Evolutionary conservation across 92 coral and sea anemone genomes (phyloP).

Genomic region (Chrysogorgia sp.): DNA sequence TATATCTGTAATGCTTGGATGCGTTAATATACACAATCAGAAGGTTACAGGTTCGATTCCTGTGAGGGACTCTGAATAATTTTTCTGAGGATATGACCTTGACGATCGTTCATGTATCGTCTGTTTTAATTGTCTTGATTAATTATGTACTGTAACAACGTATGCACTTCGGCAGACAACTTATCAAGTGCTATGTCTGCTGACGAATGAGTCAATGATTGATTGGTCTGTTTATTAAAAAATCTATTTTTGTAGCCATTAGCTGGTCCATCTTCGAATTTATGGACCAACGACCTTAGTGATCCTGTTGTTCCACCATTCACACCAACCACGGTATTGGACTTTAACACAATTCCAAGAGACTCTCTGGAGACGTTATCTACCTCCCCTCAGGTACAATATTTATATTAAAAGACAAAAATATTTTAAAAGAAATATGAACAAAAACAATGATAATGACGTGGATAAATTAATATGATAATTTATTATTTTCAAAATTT

Average conservation of each 20-base stretch:
- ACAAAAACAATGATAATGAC: not conserved
- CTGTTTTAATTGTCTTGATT: too few species aligned
- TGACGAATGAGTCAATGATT: not conserved
- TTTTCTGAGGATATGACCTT: too few species aligned
- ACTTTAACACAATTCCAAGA: slow-evolving; percentile 72
- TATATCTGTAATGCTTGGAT: too few species aligned
- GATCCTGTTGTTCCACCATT: slow-evolving; percentile 87
- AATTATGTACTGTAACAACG: too few species aligned
- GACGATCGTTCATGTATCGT: too few species aligned
- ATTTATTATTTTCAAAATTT: slow-evolving; percentile 8
- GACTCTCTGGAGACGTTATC: slow-evolving; percentile 10
- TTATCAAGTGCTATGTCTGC: too few species aligned
- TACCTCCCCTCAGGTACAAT: slow-evolving; percentile 34
- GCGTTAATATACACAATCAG: too few species aligned
- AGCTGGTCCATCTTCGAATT: slow-evolving; percentile 70
- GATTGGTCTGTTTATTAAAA: not conserved
- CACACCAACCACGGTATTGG: slow-evolving; percentile 78
- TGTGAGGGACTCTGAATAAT: too few species aligned
- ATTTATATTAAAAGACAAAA: not conserved
- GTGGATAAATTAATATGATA: not conserved
- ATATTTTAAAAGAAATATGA: not conserved
- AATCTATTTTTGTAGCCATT: slow-evolving; percentile 4
- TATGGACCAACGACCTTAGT: slow-evolving; percentile 79
- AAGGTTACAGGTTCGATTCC: too few species aligned
- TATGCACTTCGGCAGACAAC: too few species aligned